phyloP scores from a whole-genome alignment of 2,888 invertebrate species.

The Agrochola litura region DNA sequence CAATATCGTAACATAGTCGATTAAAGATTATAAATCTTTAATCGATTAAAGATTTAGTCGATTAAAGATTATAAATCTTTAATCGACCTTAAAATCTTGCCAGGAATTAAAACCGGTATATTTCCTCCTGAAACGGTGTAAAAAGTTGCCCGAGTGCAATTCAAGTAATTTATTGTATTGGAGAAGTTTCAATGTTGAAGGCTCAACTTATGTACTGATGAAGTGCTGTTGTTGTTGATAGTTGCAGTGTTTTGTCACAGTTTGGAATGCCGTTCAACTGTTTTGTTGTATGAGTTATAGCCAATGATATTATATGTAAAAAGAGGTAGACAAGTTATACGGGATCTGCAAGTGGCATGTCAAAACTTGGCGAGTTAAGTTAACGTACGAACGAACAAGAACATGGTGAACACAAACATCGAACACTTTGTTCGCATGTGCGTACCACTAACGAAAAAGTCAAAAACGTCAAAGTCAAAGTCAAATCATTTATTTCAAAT shows the following conservation, averaged over 20 bases:
- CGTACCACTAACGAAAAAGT: too few relatives aligned
- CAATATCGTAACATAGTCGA: too few relatives aligned
- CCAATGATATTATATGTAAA: background rate
- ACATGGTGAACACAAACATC: too few relatives aligned
- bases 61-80: too few relatives aligned
- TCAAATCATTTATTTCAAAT: too few relatives aligned
- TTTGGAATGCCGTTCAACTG: constrained; percentile 11
- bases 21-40: too few relatives aligned
- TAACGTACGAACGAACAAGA: too few relatives aligned
- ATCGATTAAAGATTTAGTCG: too few relatives aligned
- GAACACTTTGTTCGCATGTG: too few relatives aligned
- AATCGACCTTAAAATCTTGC: background rate
- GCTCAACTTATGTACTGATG: constrained; percentile 29
- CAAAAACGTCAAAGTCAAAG: too few relatives aligned
- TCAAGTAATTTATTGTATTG: constrained; percentile 47
- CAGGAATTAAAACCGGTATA: background rate
- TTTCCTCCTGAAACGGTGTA: background rate
- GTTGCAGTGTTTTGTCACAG: constrained; percentile 44
- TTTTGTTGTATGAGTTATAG: constrained; percentile 16
- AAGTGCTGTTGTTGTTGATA: constrained; percentile 45
- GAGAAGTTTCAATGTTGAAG: constrained; percentile 33
- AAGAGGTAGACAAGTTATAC: background rate
- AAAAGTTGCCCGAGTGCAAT: constrained; percentile 21
- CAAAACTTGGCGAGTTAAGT: background rate
- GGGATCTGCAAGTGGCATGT: background rate